Base-by-base conservation (phyloP, 2,797 vertebrate genomes). In the Meriones psammophilus region DNA sequence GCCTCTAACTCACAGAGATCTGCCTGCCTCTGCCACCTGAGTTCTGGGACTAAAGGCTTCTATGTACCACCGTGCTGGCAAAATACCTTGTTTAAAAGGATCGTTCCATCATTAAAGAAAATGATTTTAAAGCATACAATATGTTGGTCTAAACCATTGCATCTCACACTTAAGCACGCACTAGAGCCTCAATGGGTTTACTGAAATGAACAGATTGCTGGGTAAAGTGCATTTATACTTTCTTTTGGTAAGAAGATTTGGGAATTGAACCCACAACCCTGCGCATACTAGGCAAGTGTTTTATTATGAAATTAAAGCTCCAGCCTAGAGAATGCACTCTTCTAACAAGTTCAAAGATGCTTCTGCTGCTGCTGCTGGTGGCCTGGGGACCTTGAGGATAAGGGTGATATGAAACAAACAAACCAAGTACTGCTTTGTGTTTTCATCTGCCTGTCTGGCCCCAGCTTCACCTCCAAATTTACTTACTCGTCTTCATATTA, bases 91-190 rank as follows among this genome's bases (percentile, higher is more conserved):
- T 39, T 84, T 68, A 24, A 94, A 91, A 93, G 14, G 9, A 78
- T 86, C 68, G 74, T 46, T 95, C 90, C 30, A 20, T 39, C 64
- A 89, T 88, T 89, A 74, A 83, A 54, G 86, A 91, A 93, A 96
- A 92, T 68, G 13, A 64, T 96, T 96, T 62, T 73, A 69, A 94
- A 68, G 36, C 39, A 84, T 9, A 60, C 12, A 73, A 4, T 10
- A 7, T 22, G 3, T 77, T 56, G 28, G 1, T 69, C 15, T 83
- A 92, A 88, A 68, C 36, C 68, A 85, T 46, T 36, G 18, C 66
- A 88, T 94, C 26, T 91, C 69, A 76, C n/a, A 84, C 36, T 54
- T 95, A 62, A 73, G 60, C 39, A 22, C 22, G n/a, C 22, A n/a
- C 84, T 89, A 62, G 58, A 90, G 85, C 83, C n/a, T 24, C 20